These are phyloP conservation scores for Coptodon bakossiorum DNA, from an alignment of 2,113 vertebrate genomes.

Conservation along the genomic window DNA sequence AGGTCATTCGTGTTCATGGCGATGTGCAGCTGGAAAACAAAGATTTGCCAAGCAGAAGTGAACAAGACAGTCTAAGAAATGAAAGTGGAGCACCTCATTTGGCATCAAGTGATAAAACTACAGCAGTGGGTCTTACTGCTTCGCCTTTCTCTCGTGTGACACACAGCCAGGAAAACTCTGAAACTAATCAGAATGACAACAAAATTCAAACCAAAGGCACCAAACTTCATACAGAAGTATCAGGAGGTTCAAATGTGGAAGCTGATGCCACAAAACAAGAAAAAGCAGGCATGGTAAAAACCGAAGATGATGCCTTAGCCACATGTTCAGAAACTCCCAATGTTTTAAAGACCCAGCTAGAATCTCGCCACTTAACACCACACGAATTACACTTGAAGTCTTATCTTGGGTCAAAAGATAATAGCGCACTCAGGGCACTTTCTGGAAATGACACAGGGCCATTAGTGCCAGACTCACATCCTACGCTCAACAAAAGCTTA, in stretches of 20 bases:
- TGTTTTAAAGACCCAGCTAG: not conserved
- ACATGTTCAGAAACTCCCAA: not conserved
- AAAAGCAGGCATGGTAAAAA: not conserved
- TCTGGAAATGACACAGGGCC: not conserved
- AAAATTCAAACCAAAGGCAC: not conserved
- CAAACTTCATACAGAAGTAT: not conserved
- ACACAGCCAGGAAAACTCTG: not conserved
- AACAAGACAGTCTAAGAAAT: not conserved
- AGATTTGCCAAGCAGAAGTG: not conserved
- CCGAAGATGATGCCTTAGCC: not conserved
- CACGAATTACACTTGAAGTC: not conserved
- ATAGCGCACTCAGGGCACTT: not conserved
- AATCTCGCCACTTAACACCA: not conserved
- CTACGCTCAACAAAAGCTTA: not conserved
- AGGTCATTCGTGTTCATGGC: not conserved
- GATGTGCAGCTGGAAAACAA: not conserved
- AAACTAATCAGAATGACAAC: not conserved
- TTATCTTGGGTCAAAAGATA: not conserved
- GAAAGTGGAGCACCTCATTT: not conserved
- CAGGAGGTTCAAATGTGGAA: not conserved
- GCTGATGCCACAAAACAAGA: not conserved
- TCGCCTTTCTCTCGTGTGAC: not conserved
- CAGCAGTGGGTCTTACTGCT: not conserved
- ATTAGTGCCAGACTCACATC: not conserved
- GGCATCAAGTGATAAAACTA: not conserved